Percentiles rank a stretch among this genome's conserved stretches.
Evolutionary conservation across 2,888 invertebrate genomes (phyloP).

Genomic region (Caenorhabditis sp.): DNA sequence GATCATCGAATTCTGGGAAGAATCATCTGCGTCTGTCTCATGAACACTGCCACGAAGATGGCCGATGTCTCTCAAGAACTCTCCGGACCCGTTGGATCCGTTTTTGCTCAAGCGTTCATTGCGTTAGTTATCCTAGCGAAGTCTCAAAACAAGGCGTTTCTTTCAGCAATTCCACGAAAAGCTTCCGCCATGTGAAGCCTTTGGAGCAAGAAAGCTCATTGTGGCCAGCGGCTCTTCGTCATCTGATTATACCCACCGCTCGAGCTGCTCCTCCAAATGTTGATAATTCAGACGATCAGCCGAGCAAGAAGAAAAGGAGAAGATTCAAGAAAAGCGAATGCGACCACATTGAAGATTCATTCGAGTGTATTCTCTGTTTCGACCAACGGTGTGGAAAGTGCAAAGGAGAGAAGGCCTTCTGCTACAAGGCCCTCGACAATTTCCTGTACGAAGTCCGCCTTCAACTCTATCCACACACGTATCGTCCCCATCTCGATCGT

Average conservation of each 20-base stretch:
- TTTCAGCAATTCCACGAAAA: conserved; percentile 50
- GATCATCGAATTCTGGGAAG: conserved; percentile 60
- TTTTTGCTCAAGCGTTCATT: conserved; percentile 62
- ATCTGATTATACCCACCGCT: conserved; percentile 11
- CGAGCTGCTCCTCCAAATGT: background rate
- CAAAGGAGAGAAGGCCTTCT: conserved; percentile 59
- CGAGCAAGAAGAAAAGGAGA: conserved; percentile 2
- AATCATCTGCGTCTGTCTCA: conserved; percentile 56
- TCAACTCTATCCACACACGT: conserved; percentile 56
- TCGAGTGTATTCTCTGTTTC: conserved; percentile 64
- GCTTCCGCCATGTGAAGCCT: conserved; percentile 58
- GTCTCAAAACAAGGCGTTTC: too few species aligned
- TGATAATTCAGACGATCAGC: background rate
- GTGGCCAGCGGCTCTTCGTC: conserved; percentile 31
- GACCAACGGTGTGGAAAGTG: conserved; percentile 54
- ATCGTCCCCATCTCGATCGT: conserved; percentile 61
- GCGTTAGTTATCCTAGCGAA: conserved; percentile 24
- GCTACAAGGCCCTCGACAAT: conserved; percentile 62
- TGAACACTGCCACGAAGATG: conserved; percentile 41
- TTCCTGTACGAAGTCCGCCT: conserved; percentile 64
- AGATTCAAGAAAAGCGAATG: conserved; percentile 12
- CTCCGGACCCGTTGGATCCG: conserved; percentile 38
- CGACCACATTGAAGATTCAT: conserved; percentile 56
- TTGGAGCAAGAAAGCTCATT: conserved; percentile 40
- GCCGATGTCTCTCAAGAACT: conserved; percentile 53